phyloP scores from a whole-genome alignment of 2,797 vertebrate species.

The Micrastur ruficollis region DNA sequence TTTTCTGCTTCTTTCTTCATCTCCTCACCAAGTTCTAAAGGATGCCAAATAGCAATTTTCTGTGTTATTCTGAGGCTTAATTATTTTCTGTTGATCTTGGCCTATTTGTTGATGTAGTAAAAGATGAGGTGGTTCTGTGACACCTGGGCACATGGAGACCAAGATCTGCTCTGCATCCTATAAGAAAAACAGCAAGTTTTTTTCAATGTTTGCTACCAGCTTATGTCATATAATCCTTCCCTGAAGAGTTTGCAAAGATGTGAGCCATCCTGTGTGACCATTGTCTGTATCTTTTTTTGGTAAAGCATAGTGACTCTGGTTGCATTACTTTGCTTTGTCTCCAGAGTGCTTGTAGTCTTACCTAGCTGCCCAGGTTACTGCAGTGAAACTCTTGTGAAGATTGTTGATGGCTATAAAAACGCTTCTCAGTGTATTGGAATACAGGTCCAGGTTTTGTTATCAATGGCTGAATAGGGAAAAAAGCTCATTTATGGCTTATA shows the following conservation, averaged over 20 bases:
- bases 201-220: neutral
- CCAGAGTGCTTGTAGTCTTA: neutral
- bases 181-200: neutral
- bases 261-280: neutral
- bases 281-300: neutral
- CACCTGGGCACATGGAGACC: neutral
- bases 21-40: neutral
- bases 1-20: neutral
- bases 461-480: neutral
- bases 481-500: neutral
- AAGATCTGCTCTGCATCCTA: neutral
- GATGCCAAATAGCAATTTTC: neutral
- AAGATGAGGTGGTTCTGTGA: neutral
- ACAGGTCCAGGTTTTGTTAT: neutral
- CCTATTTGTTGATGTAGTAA: neutral
- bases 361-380: neutral
- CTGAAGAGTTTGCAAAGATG: neutral
- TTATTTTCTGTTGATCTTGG: neutral
- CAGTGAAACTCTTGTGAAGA: neutral
- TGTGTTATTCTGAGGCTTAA: neutral
- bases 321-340: neutral
- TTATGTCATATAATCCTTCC: neutral
- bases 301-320: neutral
- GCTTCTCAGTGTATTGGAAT: neutral
- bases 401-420: neutral